Percentiles rank a stretch among this genome's conserved stretches.
These are phyloP conservation scores for Ramphastos sulfuratus DNA, from an alignment of 2,113 vertebrate species.

Conservation along the genomic window DNA sequence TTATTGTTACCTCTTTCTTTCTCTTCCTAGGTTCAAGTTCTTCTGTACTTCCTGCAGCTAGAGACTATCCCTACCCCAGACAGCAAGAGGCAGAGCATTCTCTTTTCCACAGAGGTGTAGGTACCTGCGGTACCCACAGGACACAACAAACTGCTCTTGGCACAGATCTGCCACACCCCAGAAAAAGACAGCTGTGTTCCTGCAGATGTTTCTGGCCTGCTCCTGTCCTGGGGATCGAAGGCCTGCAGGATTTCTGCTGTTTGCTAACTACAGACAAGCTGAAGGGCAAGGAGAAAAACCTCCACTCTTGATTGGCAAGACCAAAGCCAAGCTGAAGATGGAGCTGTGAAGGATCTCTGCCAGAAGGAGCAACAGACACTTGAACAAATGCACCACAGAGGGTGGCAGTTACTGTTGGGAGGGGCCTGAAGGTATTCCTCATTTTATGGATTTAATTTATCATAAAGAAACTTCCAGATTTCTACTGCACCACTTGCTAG, in stretches of 20 bases:
- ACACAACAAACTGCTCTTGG: not conserved
- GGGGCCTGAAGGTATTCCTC: constrained; percentile 58
- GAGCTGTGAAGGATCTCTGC: constrained; percentile 33
- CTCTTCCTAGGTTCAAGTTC: constrained; percentile 89
- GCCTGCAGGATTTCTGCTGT: constrained; percentile 14
- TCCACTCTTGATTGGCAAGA: not conserved
- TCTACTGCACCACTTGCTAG: constrained; percentile 57
- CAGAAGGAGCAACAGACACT: constrained; percentile 58
- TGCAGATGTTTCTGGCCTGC: not conserved
- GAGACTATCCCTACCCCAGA: constrained; percentile 96
- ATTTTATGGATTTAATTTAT: constrained; percentile 63
- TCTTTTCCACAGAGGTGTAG: constrained; percentile 98
- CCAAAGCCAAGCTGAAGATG: not conserved
- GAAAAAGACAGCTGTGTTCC: not conserved
- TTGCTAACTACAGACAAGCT: not conserved
- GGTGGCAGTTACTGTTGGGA: constrained; percentile 26
- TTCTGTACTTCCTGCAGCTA: constrained; percentile 96
- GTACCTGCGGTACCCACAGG: not conserved
- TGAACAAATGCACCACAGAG: not conserved
- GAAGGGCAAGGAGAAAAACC: not conserved
- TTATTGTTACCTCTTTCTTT: not conserved
- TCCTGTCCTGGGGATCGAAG: not conserved
- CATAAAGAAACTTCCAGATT: constrained; percentile 54
- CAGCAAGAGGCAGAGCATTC: constrained; percentile 97
- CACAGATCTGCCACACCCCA: not conserved